These are phyloP conservation scores for Steinernema hermaphroditum DNA, from an alignment of 2,888 invertebrate species.

Conservation along the genomic window DNA sequence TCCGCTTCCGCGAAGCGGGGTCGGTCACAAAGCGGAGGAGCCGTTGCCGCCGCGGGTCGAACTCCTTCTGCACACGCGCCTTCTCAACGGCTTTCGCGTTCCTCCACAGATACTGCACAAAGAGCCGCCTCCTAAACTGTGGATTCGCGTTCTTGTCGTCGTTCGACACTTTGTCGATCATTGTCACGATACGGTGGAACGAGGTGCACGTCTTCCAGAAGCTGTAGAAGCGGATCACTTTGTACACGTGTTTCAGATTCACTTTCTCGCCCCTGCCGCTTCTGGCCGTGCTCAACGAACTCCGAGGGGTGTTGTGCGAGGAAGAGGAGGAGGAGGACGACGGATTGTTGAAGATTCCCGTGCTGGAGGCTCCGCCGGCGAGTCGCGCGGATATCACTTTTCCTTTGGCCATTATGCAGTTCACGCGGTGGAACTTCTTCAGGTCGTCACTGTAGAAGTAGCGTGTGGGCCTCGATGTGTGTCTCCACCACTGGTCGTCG, in stretches of 20 bases:
- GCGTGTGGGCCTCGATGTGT: conserved; percentile 65
- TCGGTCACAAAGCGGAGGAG: conserved; percentile 63
- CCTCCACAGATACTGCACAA: conserved; percentile 66
- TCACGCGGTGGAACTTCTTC: conserved; percentile 64
- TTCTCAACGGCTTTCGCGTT: conserved; percentile 66
- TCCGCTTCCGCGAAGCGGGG: conserved; percentile 49
- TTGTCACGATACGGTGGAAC: conserved; percentile 66
- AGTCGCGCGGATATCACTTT: conserved; percentile 54
- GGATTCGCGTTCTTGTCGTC: conserved; percentile 32
- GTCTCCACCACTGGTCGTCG: conserved; percentile 66
- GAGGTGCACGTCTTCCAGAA: conserved; percentile 67
- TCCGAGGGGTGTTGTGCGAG: conserved; percentile 40
- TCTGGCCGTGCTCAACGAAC: conserved; percentile 38
- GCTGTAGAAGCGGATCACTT: conserved; percentile 66
- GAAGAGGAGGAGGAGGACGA: conserved; percentile 32
- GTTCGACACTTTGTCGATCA: conserved; percentile 62
- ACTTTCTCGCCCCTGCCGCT: conserved; percentile 46
- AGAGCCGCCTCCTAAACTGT: conserved; percentile 61
- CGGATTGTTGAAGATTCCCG: conserved; percentile 29
- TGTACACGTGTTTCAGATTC: conserved; percentile 61
- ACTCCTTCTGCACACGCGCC: conserved; percentile 64
- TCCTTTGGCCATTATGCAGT: conserved; percentile 62
- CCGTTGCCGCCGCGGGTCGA: conserved; percentile 64
- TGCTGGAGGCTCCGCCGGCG: conserved; percentile 36
- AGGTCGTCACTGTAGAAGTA: conserved; percentile 65